A percentile compares a stretch with the other conserved stretches of the same genome.
phyloP scores from a whole-genome alignment of 2,113 vertebrate species.

The Plecotus auritus region DNA sequence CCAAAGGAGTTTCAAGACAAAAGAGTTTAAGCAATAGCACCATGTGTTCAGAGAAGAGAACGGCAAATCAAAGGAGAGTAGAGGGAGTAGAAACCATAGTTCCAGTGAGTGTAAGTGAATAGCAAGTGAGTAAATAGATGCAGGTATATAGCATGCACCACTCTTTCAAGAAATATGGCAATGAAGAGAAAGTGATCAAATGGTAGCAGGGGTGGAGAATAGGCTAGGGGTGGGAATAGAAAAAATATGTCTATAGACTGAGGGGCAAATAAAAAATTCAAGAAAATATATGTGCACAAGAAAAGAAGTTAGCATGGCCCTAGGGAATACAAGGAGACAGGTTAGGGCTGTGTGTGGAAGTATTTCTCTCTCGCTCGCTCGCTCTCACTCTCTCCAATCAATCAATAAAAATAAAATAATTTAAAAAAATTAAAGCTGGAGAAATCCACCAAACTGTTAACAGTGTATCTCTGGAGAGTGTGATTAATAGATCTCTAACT shows the following conservation, averaged over 20 bases:
- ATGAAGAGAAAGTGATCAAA: not conserved
- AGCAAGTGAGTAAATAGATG: not conserved
- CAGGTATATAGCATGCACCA: not conserved
- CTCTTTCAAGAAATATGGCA: not conserved
- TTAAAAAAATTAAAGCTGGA: not conserved
- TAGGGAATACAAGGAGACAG: not conserved
- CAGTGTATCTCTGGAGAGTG: not conserved
- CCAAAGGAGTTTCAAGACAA: conserved; percentile 2
- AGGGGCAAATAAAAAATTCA: not conserved
- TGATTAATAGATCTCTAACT: not conserved
- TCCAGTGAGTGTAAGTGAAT: not conserved
- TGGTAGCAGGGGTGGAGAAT: not conserved
- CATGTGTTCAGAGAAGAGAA: not conserved
- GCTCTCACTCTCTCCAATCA: no score
- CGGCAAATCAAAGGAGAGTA: not conserved
- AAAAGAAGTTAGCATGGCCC: not conserved
- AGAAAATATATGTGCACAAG: not conserved
- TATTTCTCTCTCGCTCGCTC: not conserved
- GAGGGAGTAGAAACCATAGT: not conserved
- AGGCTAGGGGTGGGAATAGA: not conserved
- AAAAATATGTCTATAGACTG: not conserved
- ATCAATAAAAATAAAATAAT: not conserved
- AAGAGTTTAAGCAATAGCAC: not conserved
- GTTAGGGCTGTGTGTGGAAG: not conserved
- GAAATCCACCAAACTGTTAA: not conserved